Evolutionary conservation across 2,113 vertebrate species (phyloP).

Genomic region (Trematocara macrostoma): DNA sequence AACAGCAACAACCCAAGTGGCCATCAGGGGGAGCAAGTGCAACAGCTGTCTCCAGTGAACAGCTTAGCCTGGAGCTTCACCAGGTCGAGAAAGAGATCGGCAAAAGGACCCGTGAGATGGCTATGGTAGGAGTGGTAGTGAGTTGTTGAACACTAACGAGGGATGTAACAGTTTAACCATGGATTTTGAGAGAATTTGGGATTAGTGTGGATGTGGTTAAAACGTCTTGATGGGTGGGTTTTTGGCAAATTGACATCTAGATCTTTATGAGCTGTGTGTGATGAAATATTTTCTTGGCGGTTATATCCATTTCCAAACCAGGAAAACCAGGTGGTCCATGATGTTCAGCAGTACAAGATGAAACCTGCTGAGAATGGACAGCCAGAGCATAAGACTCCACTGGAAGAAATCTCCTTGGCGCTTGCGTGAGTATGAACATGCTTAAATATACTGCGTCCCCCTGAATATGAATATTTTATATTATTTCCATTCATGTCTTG

Average conservation of each 20-base stretch:
- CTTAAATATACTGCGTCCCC: background rate
- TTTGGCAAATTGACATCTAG: background rate
- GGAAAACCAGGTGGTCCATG: constrained; percentile 88
- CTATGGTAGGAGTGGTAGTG: constrained; percentile 77
- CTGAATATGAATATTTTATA: background rate
- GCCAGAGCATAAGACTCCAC: constrained; percentile 81
- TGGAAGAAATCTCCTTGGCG: constrained; percentile 84
- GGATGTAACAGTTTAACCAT: background rate
- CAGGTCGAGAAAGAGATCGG: constrained; percentile 97
- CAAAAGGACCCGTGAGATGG: constrained; percentile 92
- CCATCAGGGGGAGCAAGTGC: constrained; percentile 75
- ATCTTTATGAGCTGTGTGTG: background rate
- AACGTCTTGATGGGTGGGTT: background rate
- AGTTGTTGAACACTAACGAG: background rate
- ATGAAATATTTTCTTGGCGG: background rate
- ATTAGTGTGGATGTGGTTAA: background rate
- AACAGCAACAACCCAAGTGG: constrained; percentile 80
- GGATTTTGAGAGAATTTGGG: background rate
- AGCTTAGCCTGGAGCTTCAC: constrained; percentile 93
- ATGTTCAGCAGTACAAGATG: constrained; percentile 89
- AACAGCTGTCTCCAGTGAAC: constrained; percentile 82
- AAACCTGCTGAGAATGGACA: constrained; percentile 93
- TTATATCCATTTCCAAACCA: constrained; percentile 53
- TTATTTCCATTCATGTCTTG: background rate
- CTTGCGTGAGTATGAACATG: constrained; percentile 77